Base-by-base conservation (phyloP, 2,113 vertebrate species). In the Myocastor coypus region DNA sequence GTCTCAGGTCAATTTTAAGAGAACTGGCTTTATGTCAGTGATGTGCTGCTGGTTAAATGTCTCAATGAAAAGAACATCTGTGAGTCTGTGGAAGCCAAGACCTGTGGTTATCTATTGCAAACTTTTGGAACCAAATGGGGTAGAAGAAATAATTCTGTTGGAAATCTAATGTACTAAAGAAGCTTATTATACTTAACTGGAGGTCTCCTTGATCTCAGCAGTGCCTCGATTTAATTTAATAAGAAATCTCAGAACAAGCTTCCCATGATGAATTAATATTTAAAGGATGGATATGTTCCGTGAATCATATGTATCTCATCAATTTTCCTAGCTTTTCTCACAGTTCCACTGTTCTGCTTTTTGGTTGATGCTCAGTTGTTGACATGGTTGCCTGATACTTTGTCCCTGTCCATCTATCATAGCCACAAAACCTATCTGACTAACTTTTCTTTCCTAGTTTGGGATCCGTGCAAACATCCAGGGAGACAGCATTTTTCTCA, bases 151-250 rank as follows among this genome's bases (percentile, higher is more conserved):
- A 34, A 64, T 89, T 89, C 83, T 91, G 10, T 78, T 61, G 34
- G 37, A 84, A 85, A 87, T 80, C 77, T 50, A 77, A 3, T 46
- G 77, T 3, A 11, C 46, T 80, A 22, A 86, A 16, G 1, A 92
- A 85, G 16, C 73, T 52, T 68, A 89, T 73, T 83, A 92, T 83
- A 95, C 4, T 55, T 63, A 71, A 86, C 61, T 68, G n/a, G 16
- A 68, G 12, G 34, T 3, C 12, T 22, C 3, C 1, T 0, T 37
- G 0, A 89, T 61, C 28, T 89, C 63, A 87, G 42, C 93, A 71
- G 87, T 46, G 30, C 34, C 61, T 30, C 80, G 20, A 92, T 80
- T n/a, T 80, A 78, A 34, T 80, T 80, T 83, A 66, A 50, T 63
- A 92, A 46, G 55, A 87, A 64, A 78, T 84, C 10, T 93, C 64